Percentiles rank a stretch among this genome's conserved stretches.
phyloP scores from a whole-genome alignment of 2,113 vertebrate species.

The Donacobius atricapilla region DNA sequence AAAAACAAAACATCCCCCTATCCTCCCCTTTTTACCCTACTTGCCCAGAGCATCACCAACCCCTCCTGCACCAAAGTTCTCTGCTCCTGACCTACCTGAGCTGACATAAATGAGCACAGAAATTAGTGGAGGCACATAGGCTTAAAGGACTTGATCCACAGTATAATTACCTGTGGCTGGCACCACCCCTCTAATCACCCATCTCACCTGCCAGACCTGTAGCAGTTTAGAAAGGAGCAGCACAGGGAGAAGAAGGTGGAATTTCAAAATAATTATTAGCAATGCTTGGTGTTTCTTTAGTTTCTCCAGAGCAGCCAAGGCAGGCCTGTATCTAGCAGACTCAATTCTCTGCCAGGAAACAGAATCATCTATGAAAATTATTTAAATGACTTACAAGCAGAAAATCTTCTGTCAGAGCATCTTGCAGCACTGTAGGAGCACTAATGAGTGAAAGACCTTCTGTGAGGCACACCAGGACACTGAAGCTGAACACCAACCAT shows the following conservation, averaged over 20 bases:
- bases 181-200: not conserved
- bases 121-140: not conserved
- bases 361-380: not conserved
- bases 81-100: not conserved
- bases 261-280: not conserved
- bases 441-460: not conserved
- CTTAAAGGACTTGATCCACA: not conserved
- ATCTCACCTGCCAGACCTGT: not conserved
- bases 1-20: not conserved
- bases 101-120: not conserved
- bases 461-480: not conserved
- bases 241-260: not conserved
- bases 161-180: not conserved
- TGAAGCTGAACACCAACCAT: not conserved
- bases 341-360: not conserved
- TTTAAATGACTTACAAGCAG: not conserved
- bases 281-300: not conserved
- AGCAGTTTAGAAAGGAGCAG: not conserved
- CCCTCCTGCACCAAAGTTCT: too few species aligned
- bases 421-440: not conserved
- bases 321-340: not conserved
- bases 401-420: not conserved
- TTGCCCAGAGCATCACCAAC: not conserved
- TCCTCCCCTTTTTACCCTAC: not conserved
- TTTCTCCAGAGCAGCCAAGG: not conserved